phyloP scores from a whole-genome alignment of 2,113 vertebrate genomes.

The Gorsachius goisagi region DNA sequence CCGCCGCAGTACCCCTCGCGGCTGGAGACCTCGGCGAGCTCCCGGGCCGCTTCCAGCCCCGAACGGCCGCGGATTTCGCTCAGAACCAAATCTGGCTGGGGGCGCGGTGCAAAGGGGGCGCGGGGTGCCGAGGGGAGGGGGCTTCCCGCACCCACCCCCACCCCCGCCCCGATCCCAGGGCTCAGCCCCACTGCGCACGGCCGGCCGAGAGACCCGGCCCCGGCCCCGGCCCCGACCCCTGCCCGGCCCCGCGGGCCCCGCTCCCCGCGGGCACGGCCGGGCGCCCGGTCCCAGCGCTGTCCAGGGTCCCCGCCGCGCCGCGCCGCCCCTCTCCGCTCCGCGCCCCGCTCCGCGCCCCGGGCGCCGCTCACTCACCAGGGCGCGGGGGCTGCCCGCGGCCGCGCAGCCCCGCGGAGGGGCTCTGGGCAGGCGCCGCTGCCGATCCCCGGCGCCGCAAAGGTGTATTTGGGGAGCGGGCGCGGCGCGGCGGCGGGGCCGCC shows the following conservation, averaged over 20 bases:
- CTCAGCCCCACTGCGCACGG: not conserved
- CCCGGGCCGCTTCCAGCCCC: not conserved
- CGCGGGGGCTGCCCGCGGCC: not conserved
- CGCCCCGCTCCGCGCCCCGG: not conserved
- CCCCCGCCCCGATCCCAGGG: not conserved
- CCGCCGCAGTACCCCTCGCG: not conserved
- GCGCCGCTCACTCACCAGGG: not conserved
- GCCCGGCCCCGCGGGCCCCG: not conserved
- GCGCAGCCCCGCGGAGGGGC: not conserved
- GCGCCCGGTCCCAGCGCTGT: constrained; percentile 9
- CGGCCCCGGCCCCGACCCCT: not conserved
- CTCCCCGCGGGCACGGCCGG: not conserved
- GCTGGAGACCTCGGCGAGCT: not conserved
- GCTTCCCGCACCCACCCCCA: not conserved
- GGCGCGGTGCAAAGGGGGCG: not conserved
- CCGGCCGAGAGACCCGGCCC: not conserved
- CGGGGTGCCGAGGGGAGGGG: not conserved
- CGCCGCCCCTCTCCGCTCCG: not conserved
- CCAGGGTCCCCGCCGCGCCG: constrained; percentile 12
- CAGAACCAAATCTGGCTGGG: not conserved
- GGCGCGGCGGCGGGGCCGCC: not conserved
- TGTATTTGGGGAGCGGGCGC: not conserved
- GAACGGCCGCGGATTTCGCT: rapidly evolving
- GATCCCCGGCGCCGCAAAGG: not conserved
- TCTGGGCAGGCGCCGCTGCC: not conserved